Percentiles rank a stretch among this genome's conserved stretches.
Evolutionary conservation across 2,888 invertebrate species (phyloP).

Genomic region (Nemotelus nigrinus): DNA sequence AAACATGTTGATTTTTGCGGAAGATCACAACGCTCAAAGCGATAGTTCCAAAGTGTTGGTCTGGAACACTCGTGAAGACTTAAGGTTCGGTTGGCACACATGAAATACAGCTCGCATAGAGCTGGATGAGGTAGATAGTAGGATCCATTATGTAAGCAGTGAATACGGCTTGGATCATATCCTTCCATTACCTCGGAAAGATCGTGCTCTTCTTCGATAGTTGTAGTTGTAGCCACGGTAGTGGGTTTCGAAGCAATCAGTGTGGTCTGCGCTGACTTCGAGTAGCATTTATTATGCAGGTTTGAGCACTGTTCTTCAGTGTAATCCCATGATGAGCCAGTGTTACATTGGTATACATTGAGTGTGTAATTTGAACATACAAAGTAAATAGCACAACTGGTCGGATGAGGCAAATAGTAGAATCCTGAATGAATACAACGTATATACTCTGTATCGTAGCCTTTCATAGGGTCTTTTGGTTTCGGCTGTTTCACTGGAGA

Average conservation of each 20-base stretch:
- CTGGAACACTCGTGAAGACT: slow-evolving; percentile 59
- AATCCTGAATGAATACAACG: slow-evolving; percentile 60
- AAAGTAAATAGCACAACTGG: slow-evolving; percentile 58
- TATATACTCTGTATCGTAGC: slow-evolving; percentile 57
- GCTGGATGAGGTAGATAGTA: slow-evolving; percentile 62
- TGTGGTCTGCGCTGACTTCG: not conserved
- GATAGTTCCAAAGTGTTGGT: slow-evolving; percentile 59
- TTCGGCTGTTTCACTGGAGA: not conserved
- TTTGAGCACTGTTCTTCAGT: slow-evolving; percentile 55
- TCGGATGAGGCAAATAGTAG: slow-evolving; percentile 59
- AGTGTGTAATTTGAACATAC: slow-evolving; percentile 56
- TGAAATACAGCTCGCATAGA: slow-evolving; percentile 58
- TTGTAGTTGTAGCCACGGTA: not conserved
- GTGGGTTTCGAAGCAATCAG: not conserved
- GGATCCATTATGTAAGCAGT: slow-evolving; percentile 60
- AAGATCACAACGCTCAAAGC: slow-evolving; percentile 57
- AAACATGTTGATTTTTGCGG: slow-evolving; percentile 32
- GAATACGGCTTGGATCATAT: slow-evolving; percentile 57
- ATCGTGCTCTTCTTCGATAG: slow-evolving; percentile 52
- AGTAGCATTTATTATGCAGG: slow-evolving; percentile 8
- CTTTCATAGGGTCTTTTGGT: slow-evolving; percentile 54
- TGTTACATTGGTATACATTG: slow-evolving; percentile 59
- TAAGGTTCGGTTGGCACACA: slow-evolving; percentile 60
- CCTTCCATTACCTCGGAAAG: slow-evolving; percentile 55
- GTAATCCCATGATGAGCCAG: slow-evolving; percentile 58